Evolutionary conservation across 2,797 vertebrate species (phyloP), one percentile per base, ranked within the genome.

Genomic region (Cyclura pinguis): DNA sequence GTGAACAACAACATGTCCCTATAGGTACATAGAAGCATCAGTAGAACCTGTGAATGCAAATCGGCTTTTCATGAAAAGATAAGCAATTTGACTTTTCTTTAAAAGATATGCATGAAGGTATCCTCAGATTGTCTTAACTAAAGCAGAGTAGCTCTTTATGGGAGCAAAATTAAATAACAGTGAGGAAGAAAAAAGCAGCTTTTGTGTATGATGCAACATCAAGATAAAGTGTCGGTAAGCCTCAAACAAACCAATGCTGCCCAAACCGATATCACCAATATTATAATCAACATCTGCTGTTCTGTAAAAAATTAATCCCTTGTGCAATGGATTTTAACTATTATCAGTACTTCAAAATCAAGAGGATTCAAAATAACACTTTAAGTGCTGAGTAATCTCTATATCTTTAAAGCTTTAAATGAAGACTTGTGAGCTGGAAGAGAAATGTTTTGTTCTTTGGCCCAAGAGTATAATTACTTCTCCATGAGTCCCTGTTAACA

Each of bases 401-500:
- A 20, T 4, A 47, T 5, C 80, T 95, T 91, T 80, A 93, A 83
- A 86, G 81, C 87, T 80, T 91, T 35, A 84, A 91, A 84, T 90
- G 88, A 84, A 87, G 89, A 94, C 85, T 62, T 86, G 47, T 86
- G 88, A 80, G 86, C 29, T 6, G 88, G 57, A 86, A 90, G 87
- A 89, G 88, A 86, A 83, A 27, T 47, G 32, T 74, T 4, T 0
- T 88, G 72, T 92, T 89, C 91, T 87, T 88, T 92, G 93, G 86
- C 90, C 85, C 87, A 69, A 76, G 83, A 91, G 88, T 90, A 92
- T 94, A 93, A 94, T 93, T 84, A 89, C 90, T 87, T 50, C 89
- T 95, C 89, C 93, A 94, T 94, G 93, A 95, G 93, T 95, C 88
- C 92, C 88, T 93, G 88, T 92, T 93, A 95, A 92, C 92, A 93